Conservation (phyloP, 1,140 invertebrate genomes). For the Drosophila pseudoananassae region DNA sequence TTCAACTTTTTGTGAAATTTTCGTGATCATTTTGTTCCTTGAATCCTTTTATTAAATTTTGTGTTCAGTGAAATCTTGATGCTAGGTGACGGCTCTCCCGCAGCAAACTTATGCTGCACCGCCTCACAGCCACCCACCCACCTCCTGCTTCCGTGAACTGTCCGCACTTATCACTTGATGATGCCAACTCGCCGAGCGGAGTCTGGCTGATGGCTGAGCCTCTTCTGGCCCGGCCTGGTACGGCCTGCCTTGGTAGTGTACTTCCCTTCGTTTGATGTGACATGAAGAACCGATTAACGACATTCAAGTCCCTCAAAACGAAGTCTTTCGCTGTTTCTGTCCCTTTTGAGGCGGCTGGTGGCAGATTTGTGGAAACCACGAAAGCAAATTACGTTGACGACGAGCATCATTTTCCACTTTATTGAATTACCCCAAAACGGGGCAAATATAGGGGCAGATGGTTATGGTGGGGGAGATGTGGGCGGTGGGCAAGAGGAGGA, state of each 20-base stretch:
- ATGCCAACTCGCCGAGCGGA: constrained; percentile 35
- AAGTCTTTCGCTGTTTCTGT: constrained; percentile 17
- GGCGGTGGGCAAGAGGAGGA: neutral
- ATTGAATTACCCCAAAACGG: constrained; percentile 72
- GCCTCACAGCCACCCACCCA: neutral
- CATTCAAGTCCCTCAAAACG: constrained; percentile 60
- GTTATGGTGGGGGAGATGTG: neutral
- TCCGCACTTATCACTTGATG: constrained; percentile 44
- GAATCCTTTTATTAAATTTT: neutral
- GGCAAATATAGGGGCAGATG: constrained; percentile 12
- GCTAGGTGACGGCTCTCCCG: constrained; percentile 5
- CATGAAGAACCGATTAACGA: constrained; percentile 81
- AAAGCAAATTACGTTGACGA: constrained; percentile 79
- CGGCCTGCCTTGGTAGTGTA: neutral
- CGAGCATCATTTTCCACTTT: constrained; percentile 80
- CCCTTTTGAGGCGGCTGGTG: constrained; percentile 33
- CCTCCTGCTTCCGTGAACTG: constrained; percentile 8
- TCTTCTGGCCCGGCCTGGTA: neutral
- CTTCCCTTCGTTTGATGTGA: constrained; percentile 63
- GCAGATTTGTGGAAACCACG: constrained; percentile 74
- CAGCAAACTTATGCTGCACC: constrained; percentile 7
- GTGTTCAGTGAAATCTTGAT: constrained; percentile 13
- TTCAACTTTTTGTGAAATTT: neutral
- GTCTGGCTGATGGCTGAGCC: constrained; percentile 2
- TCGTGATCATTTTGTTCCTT: no score